These are phyloP conservation scores for Zaprionus camerounensis DNA, from an alignment of 1,140 invertebrate genomes.

Conservation along the genomic window DNA sequence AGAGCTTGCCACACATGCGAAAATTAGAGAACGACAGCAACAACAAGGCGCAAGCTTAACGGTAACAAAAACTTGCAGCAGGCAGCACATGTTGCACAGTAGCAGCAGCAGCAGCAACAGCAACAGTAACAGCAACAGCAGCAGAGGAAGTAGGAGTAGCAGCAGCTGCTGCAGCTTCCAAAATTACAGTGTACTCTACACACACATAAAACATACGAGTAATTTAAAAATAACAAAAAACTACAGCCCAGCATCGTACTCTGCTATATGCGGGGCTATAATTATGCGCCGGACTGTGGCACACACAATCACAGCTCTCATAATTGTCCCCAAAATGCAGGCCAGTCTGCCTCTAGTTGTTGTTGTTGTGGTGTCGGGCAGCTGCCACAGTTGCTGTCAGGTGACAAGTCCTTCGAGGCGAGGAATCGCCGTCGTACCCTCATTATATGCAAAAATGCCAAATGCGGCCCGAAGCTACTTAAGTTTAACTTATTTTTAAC, in stretches of 20 bases:
- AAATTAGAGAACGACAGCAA: slow-evolving; percentile 35
- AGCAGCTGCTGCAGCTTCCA: slow-evolving; percentile 35
- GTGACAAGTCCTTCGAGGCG: slow-evolving; percentile 62
- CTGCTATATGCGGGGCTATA: slow-evolving; percentile 38
- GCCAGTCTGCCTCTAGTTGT: background rate
- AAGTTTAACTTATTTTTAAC: slow-evolving; percentile 83
- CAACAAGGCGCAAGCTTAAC: slow-evolving; percentile 3
- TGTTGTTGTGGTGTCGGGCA: slow-evolving; percentile 2
- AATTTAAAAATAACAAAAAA: slow-evolving; percentile 66
- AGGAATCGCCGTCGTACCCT: slow-evolving; percentile 50
- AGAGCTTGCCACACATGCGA: slow-evolving; percentile 12
- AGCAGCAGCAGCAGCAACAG: slow-evolving; percentile 19
- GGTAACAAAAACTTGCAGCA: slow-evolving; percentile 45
- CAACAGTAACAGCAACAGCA: too few species aligned
- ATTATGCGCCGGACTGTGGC: slow-evolving; percentile 46
- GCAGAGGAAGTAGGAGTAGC: slow-evolving; percentile 9
- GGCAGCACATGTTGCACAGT: slow-evolving; percentile 45
- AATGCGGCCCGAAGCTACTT: slow-evolving; percentile 66
- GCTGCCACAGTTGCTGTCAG: slow-evolving; percentile 47
- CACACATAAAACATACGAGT: slow-evolving; percentile 40
- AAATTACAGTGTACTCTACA: slow-evolving; percentile 44
- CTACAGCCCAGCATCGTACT: slow-evolving; percentile 11
- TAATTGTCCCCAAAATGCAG: slow-evolving; percentile 68
- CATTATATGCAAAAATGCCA: slow-evolving; percentile 80
- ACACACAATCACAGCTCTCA: slow-evolving; percentile 67